Conservation (phyloP, 1,140 invertebrate genomes). For the Meloidogyne hapla region DNA sequence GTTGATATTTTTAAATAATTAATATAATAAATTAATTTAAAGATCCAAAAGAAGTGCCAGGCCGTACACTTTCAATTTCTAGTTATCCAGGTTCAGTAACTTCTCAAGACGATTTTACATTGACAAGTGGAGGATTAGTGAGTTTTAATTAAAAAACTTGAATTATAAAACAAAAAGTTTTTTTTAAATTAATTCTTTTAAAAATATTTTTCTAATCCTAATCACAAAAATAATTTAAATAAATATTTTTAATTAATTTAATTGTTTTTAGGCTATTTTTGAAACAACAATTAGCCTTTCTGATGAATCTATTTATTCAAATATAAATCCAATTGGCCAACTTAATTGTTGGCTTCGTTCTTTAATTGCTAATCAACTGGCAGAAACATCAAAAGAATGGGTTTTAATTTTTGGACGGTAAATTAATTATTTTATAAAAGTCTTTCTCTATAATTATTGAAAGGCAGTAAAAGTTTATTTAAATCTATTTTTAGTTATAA, state of each 20-base stretch:
- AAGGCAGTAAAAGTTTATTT: too few relatives aligned
- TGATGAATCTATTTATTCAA: slow-evolving; percentile 70
- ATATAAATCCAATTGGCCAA: slow-evolving; percentile 69
- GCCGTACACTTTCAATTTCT: slow-evolving; percentile 75
- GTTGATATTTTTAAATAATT: too few relatives aligned
- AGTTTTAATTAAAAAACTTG: neutral
- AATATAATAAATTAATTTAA: slow-evolving; percentile 14
- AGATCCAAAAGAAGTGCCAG: slow-evolving; percentile 59
- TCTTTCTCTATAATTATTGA: slow-evolving; percentile 38
- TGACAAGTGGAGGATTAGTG: slow-evolving; percentile 71
- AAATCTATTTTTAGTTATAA: slow-evolving; percentile 69
- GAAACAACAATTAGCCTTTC: slow-evolving; percentile 77
- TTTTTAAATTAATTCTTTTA: too few relatives aligned
- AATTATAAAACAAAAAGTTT: too few relatives aligned
- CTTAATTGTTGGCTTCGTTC: slow-evolving; percentile 73
- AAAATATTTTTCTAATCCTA: too few relatives aligned
- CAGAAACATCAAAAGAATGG: slow-evolving; percentile 68
- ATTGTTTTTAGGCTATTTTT: slow-evolving; percentile 63
- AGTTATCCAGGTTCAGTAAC: slow-evolving; percentile 83
- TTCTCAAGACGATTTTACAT: slow-evolving; percentile 85
- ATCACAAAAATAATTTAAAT: too few relatives aligned
- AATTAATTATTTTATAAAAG: neutral
- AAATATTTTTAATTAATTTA: too few relatives aligned
- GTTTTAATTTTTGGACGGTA: slow-evolving; percentile 31
- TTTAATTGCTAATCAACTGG: slow-evolving; percentile 80